These are phyloP conservation scores for Meriones unguiculatus DNA, from an alignment of 2,113 vertebrate genomes.

Conservation along the genomic window DNA sequence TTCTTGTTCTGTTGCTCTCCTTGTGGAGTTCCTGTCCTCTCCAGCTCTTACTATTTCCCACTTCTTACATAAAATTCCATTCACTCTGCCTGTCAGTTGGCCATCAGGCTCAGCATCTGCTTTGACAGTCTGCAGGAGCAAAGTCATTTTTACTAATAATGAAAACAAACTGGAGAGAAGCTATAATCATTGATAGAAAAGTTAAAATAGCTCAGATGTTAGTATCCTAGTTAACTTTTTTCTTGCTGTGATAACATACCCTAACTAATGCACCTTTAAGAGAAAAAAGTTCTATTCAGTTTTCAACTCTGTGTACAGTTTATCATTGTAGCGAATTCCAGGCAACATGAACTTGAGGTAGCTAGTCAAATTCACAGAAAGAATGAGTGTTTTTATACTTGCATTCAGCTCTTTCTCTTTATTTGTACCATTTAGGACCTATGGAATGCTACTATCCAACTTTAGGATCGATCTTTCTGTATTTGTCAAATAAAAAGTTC, in stretches of 20 bases:
- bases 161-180: not conserved
- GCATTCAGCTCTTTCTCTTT: not conserved
- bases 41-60: too few relatives aligned
- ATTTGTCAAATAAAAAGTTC: not conserved
- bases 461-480: not conserved
- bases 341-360: not conserved
- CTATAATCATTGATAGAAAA: not conserved
- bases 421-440: not conserved
- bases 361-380: not conserved
- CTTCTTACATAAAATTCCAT: too few relatives aligned
- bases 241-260: not conserved
- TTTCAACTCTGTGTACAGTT: not conserved
- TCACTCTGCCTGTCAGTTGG: too few relatives aligned
- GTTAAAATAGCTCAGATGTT: not conserved
- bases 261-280: not conserved
- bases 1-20: too few relatives aligned
- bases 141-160: slow-evolving; percentile 29
- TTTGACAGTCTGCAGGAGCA: too few relatives aligned
- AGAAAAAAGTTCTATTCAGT: not conserved
- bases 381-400: not conserved
- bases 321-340: not conserved
- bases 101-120: too few relatives aligned
- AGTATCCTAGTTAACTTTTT: not conserved
- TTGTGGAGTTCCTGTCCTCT: too few relatives aligned
- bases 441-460: not conserved